A percentile compares a stretch with the other conserved stretches of the same genome.
These are phyloP conservation scores for Neosilurus hyrtlii DNA, from an alignment of 2,797 vertebrate genomes.

Conservation along the genomic window DNA sequence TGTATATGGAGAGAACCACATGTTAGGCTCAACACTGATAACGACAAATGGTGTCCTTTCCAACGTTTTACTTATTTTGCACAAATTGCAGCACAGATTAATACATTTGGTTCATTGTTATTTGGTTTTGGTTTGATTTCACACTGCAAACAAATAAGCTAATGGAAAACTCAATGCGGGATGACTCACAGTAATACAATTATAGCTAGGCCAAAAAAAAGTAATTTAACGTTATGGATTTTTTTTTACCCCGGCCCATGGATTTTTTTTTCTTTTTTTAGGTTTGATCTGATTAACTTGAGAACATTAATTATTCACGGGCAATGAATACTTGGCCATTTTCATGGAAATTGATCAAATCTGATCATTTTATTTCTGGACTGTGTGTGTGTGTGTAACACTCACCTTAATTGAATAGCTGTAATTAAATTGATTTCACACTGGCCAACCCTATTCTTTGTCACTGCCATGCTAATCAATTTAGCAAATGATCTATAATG, in stretches of 20 bases:
- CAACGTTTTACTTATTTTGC: neutral
- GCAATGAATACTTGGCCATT: neutral
- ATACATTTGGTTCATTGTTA: neutral
- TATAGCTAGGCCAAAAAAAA: neutral
- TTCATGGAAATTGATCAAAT: neutral
- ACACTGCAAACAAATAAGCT: neutral
- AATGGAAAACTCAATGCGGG: neutral
- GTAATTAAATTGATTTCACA: slow-evolving; percentile 2
- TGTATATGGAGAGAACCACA: slow-evolving; percentile 41
- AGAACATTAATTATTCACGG: neutral
- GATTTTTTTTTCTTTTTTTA: neutral
- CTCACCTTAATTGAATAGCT: neutral
- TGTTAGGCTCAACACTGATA: neutral
- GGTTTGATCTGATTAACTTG: neutral
- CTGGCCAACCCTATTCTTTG: neutral
- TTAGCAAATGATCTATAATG: neutral
- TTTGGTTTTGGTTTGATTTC: neutral
- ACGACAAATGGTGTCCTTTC: neutral
- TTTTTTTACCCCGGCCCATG: too few species aligned
- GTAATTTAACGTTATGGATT: neutral
- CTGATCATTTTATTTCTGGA: neutral
- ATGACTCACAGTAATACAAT: neutral
- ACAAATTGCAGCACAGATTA: neutral
- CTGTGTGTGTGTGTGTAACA: neutral
- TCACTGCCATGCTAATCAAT: slow-evolving; percentile 12